These are phyloP conservation scores for Callithrix jacchus DNA, from an alignment of 2,113 vertebrate species.

Conservation along the genomic window DNA sequence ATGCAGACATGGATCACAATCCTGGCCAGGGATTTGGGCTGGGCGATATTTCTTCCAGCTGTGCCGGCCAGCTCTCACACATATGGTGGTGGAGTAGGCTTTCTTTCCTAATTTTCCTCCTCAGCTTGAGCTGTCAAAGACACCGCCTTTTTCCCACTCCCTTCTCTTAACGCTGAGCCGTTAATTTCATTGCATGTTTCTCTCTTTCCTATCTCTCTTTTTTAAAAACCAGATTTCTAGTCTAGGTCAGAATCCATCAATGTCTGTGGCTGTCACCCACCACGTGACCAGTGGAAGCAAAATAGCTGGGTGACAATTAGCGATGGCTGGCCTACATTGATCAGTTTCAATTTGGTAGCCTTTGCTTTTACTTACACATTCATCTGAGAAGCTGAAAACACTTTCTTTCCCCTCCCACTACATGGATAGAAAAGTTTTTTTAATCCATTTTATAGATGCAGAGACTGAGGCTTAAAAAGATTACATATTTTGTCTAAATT, in stretches of 20 bases:
- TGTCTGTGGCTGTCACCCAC: constrained; percentile 73
- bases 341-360: constrained; percentile 76
- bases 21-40: constrained; percentile 77
- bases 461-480: background rate
- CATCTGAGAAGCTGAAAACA: constrained; percentile 33
- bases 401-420: background rate
- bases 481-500: background rate
- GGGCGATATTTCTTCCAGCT: constrained; percentile 81
- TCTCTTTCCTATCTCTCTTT: background rate
- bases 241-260: constrained; percentile 77
- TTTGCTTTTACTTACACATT: constrained; percentile 73
- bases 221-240: constrained; percentile 73
- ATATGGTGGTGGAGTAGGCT: constrained; percentile 75
- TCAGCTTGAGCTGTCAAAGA: constrained; percentile 81
- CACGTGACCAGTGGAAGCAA: constrained; percentile 66
- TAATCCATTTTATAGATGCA: constrained; percentile 5
- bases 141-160: constrained; percentile 40
- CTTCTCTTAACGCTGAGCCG: constrained; percentile 50
- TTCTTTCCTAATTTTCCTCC: constrained; percentile 82
- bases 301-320: constrained; percentile 75
- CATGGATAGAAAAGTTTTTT: background rate
- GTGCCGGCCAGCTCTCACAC: constrained; percentile 78
- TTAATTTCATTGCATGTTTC: background rate
- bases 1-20: constrained; percentile 79
- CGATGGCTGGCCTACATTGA: constrained; percentile 71